These are phyloP conservation scores for Catocala fraxini DNA, from an alignment of 2,888 invertebrate species.

Conservation along the genomic window DNA sequence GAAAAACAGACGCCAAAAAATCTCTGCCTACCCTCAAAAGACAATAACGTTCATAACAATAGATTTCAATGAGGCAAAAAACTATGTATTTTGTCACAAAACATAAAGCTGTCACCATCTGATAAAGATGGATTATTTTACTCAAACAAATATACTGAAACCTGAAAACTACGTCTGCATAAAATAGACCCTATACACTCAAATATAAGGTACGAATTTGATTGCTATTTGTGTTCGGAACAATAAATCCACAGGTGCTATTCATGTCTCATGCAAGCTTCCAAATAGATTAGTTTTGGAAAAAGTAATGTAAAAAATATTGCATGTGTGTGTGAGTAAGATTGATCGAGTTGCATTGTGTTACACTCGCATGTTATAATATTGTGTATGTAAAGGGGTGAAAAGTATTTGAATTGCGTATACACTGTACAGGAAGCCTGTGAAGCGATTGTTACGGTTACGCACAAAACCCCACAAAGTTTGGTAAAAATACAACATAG, in stretches of 20 bases:
- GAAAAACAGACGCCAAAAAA: no score
- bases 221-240: not conserved
- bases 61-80: conserved; percentile 3
- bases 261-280: conserved; percentile 38
- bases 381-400: no score
- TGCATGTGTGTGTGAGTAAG: conserved; percentile 26
- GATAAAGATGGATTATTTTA: conserved; percentile 45
- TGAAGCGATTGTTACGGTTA: no score
- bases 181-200: not conserved
- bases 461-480: no score
- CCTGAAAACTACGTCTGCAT: not conserved
- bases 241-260: conserved; percentile 54
- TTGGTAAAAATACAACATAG: no score
- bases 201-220: not conserved
- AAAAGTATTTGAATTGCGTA: no score
- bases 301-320: conserved; percentile 29
- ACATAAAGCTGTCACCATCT: conserved; percentile 28
- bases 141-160: conserved; percentile 17
- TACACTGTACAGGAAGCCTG: no score
- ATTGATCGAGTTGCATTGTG: conserved; percentile 32
- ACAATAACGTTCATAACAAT: conserved; percentile 2
- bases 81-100: conserved; percentile 37
- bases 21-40: no score
- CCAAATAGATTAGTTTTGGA: conserved; percentile 47
- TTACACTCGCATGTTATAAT: not conserved